Base-by-base conservation (phyloP, 2,888 invertebrate species). In the Nomada fucata region DNA sequence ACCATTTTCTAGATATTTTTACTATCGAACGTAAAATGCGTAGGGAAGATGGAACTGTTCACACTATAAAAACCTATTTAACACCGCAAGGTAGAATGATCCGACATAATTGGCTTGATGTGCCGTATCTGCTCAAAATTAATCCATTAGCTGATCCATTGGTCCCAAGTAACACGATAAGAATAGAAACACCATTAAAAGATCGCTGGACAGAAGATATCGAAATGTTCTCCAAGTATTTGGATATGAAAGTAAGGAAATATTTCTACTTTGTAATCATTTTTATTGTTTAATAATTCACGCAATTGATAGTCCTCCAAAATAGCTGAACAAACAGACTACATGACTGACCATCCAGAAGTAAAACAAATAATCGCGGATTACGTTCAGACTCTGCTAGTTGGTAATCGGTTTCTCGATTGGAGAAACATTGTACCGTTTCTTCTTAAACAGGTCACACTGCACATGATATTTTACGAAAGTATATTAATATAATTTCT, bases 31-130 rank as follows among this genome's bases (percentile, higher is more conserved):
- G 96, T 18, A 95, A 94, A 84, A 94, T 96, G 72, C 94, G 95
- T 60, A 95, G 95, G 90, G 94, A 95, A 73, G 94, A 94, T 76
- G 95, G 95, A 69, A 92, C 94, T 73, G 89, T 94, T 76, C 95
- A 95, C 90, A 94, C 94, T 84, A 94, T 95, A 13, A 91, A 94
- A 85, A 95, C 95, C 15, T 93, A 95, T n/a, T 92, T 96, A 59
- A 95, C 95, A 67, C 90, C 95, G 23, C 92, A 94, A 92, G 96
- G 96, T 67, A 94, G 95, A 89, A 94, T 95, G 44, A 93, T 96
- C 23, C 95, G 94, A 84, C 95, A 96, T 82, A 95, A 96, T 91
- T 96, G 96, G 96, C 94, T 95, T 11, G 94, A 95, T 76, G 94
- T 94, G 76, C 93, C 93, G 81, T 96, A 95, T 87, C 92, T 95